Base-by-base conservation (phyloP, 37 sponge, comb jelly and placozoan species). In the Amphimedon queenslandica region DNA sequence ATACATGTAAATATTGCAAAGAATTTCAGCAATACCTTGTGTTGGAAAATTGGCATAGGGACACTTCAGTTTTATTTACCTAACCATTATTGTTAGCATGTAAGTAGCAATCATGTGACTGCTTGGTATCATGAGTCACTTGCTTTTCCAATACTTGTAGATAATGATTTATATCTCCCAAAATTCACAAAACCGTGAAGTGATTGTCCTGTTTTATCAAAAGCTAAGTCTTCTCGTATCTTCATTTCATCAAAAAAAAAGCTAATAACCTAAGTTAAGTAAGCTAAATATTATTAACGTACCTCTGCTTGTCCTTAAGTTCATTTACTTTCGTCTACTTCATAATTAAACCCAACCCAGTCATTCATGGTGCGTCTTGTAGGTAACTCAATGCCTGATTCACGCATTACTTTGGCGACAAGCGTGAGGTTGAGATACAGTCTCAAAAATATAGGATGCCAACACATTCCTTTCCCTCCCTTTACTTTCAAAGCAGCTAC, bases 401-500 rank as follows among this genome's bases (percentile, higher is more conserved):
- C 51, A 18, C 13, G 51, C 13, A 47, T 8, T 18, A 47, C 51
- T n/a, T n/a, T n/a, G n/a, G n/a, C n/a, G n/a, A n/a, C n/a, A n/a
- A n/a, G n/a, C n/a, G n/a, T n/a, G n/a, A n/a, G n/a, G n/a, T n/a
- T n/a, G n/a, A n/a, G n/a, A n/a, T n/a, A n/a, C n/a, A n/a, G n/a
- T n/a, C n/a, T n/a, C n/a, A n/a, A n/a, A 13, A 18, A 47, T 47
- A 47, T 18, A 8, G 51, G 51, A 13, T 47, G 51, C 51, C 51
- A 47, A 13, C 51, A 13, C 51, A 47, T 47, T 47, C 51, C 51
- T 47, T 47, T n/a, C n/a, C n/a, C n/a, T n/a, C n/a, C n/a, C n/a
- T n/a, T n/a, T n/a, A n/a, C n/a, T n/a, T n/a, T n/a, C 51, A 47
- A 18, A 47, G 51, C 51, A 47, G 51, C 51, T 47, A 47, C 51